These are phyloP conservation scores for Cynopterus brachyotis DNA, from an alignment of 2,113 vertebrate species.

Conservation along the genomic window DNA sequence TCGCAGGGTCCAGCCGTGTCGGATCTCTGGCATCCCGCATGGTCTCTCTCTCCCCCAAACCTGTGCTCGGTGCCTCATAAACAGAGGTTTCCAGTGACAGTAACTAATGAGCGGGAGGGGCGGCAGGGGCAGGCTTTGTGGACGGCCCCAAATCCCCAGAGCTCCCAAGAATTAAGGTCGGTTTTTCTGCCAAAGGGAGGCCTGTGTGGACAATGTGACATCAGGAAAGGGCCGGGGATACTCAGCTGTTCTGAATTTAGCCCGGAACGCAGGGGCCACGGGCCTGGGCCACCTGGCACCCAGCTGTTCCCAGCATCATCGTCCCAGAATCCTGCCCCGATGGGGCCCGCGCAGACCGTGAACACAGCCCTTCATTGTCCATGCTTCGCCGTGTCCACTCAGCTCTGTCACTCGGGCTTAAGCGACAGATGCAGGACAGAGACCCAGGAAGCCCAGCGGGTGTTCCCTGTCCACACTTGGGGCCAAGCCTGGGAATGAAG, in stretches of 20 bases:
- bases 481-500: background rate
- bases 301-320: constrained; percentile 59
- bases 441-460: background rate
- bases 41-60: constrained; percentile 74
- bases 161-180: constrained; percentile 40
- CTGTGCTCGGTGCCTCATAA: constrained; percentile 63
- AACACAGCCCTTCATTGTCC: background rate
- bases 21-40: constrained; percentile 69
- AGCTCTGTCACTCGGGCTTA: too few species aligned
- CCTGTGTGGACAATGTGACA: constrained; percentile 19
- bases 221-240: constrained; percentile 13
- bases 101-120: constrained; percentile 76
- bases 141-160: background rate
- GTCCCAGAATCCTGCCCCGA: background rate
- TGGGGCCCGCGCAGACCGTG: background rate
- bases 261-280: constrained; percentile 37
- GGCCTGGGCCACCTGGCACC: constrained; percentile 66
- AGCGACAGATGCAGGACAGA: background rate
- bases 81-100: constrained; percentile 34
- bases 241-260: constrained; percentile 71
- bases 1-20: constrained; percentile 58
- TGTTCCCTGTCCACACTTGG: accelerated
- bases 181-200: constrained; percentile 28
- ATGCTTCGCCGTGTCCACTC: background rate
- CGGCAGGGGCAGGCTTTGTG: constrained; percentile 20